Conservation (phyloP, 2,113 vertebrate species). For the Campylomormyrus numenius region DNA sequence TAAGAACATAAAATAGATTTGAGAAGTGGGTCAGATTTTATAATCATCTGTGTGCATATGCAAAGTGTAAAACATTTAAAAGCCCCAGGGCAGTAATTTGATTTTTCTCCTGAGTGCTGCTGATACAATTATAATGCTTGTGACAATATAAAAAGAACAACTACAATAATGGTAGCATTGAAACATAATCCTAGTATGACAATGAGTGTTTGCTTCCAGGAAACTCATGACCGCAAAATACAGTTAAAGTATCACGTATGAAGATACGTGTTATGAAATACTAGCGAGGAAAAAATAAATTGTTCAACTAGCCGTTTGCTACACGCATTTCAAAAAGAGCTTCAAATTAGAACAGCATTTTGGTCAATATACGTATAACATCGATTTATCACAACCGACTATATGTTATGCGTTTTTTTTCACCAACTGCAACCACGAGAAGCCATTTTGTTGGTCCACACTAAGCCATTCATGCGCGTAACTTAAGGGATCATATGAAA, state of each 20-base stretch:
- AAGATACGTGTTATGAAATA: not conserved
- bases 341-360: not conserved
- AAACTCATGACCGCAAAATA: not conserved
- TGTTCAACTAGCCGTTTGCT: not conserved
- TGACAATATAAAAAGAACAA: not conserved
- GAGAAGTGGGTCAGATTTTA: not conserved
- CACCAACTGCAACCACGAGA: not conserved
- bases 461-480: not conserved
- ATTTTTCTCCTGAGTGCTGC: not conserved
- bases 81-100: not conserved
- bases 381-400: not conserved
- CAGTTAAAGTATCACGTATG: not conserved
- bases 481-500: not conserved
- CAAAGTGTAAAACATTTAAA: not conserved
- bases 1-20: not conserved
- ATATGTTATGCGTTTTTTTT: not conserved
- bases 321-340: not conserved
- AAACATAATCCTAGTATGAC: not conserved
- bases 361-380: not conserved
- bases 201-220: not conserved
- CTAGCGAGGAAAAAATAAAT: not conserved
- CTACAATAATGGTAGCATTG: not conserved
- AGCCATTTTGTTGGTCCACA: not conserved
- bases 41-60: not conserved
- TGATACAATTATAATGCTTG: not conserved